phyloP scores from a whole-genome alignment of 64 coral and sea anemone species.

The Anthopleura sola region DNA sequence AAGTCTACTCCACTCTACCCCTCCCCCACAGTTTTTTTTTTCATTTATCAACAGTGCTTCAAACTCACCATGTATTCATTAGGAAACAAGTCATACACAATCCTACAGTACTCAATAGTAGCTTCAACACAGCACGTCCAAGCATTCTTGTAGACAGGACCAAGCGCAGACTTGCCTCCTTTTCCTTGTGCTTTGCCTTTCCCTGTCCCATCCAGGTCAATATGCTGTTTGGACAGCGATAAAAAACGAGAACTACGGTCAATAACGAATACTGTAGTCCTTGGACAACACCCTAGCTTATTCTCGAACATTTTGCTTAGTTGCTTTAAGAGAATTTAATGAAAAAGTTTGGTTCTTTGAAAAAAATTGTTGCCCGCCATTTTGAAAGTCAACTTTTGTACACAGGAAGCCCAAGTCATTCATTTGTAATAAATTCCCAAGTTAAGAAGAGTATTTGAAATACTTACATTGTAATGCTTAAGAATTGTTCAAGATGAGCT shows the following conservation, averaged over 20 bases:
- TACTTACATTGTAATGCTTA: no score
- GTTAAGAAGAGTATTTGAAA: neutral
- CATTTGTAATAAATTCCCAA: neutral
- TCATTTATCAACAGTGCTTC: neutral
- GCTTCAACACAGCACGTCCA: conserved; percentile 96
- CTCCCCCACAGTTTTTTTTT: neutral
- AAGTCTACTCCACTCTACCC: neutral
- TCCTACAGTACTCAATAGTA: conserved; percentile 94
- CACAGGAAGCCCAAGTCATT: neutral
- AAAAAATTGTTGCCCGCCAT: neutral
- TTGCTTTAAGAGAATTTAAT: neutral
- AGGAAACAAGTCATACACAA: conserved; percentile 96
- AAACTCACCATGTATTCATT: conserved; percentile 76
- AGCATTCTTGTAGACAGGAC: conserved; percentile 74
- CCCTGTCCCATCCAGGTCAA: conserved; percentile 78
- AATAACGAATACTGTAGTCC: conserved; percentile 83
- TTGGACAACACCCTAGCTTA: conserved; percentile 34
- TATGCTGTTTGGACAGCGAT: conserved; percentile 76
- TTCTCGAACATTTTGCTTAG: conserved; percentile 22
- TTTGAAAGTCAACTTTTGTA: neutral
- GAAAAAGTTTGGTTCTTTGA: neutral
- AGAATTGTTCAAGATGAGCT: no score
- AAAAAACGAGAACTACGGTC: conserved; percentile 81
- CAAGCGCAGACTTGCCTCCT: neutral
- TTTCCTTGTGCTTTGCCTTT: conserved; percentile 64